Evolutionary conservation across 2,797 vertebrate genomes (phyloP), one percentile per base, ranked within the genome.

Genomic region (Hippopotamyrus pictus): DNA sequence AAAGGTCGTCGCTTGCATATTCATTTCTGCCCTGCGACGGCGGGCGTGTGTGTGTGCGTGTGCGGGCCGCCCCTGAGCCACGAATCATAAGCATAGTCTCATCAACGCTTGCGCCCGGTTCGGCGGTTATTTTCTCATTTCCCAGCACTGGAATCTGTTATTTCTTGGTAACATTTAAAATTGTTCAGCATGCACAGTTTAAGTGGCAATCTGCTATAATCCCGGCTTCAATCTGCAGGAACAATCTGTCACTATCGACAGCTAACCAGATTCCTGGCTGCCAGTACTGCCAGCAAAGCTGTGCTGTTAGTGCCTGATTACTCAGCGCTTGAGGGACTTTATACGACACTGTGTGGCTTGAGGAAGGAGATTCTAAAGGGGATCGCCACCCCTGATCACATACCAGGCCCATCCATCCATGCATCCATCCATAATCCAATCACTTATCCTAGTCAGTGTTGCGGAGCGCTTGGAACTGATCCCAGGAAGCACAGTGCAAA

Each of bases 131-230:
- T 33, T 87, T 41, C 29, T 87, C 8, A 37, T 17, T 8, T 44
- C 5, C 48, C 19, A 29, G 51, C 85, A 22, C 51, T 59, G 51
- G 25, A 65, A 44, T 17, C 44, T 76, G 59, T 50, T 88, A 88
- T 48, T 33, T 57, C 44, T 3, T 37, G 29, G 19, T 69, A 25
- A 11, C 44, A 50, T 29, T 65, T 65, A 29, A 88, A 46, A 88
- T 69, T 33, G n/a, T 44, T 73, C 57, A 14, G 87, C 33, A 79
- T 3, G 73, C 33, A 7, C 37, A 41, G 73, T 79, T 79, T 44
- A 79, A 85, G 83, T 22, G 83, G 46, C 85, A 86, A 57, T 53
- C 85, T 86, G 85, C 37, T 86, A 33, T 33, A 76, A 76, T 88
- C 48, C 17, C 51, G 22, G 37, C 88, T 48, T 50, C 76, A 57